A percentile compares a stretch with the other conserved stretches of the same genome.
phyloP scores from a whole-genome alignment of 2,888 invertebrate species.

The Drosophila helvetica region DNA sequence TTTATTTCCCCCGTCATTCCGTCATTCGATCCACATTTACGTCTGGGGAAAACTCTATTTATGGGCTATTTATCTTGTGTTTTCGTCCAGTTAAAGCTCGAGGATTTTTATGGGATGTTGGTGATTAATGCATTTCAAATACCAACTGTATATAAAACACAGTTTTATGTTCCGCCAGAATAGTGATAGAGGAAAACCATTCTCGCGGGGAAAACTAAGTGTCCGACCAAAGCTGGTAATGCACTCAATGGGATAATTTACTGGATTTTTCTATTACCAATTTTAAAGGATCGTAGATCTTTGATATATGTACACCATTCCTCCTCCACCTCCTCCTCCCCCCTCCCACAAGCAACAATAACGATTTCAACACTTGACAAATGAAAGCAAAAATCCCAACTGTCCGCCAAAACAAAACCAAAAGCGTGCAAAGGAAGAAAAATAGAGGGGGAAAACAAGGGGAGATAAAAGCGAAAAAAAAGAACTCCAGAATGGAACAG shows the following conservation, averaged over 20 bases:
- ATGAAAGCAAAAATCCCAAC: slow-evolving; percentile 72
- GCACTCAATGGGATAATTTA: slow-evolving; percentile 1
- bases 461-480: slow-evolving; percentile 30
- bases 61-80: slow-evolving; percentile 26
- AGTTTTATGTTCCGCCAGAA: slow-evolving; percentile 30
- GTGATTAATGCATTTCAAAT: slow-evolving; percentile 47
- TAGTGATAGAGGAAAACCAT: slow-evolving; percentile 25
- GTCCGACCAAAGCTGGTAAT: not conserved
- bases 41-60: slow-evolving; percentile 29
- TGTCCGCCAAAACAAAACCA: slow-evolving; percentile 57
- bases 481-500: slow-evolving; percentile 51
- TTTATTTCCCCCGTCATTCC: slow-evolving; percentile 18
- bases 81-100: slow-evolving; percentile 23
- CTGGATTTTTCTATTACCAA: not conserved
- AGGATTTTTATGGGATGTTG: slow-evolving; percentile 33
- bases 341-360: not conserved
- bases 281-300: not conserved
- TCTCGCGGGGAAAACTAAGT: not conserved
- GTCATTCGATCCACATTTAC: slow-evolving; percentile 21
- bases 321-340: not conserved
- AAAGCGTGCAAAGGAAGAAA: slow-evolving; percentile 47
- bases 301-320: not conserved
- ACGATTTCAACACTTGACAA: slow-evolving; percentile 60
- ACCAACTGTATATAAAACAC: slow-evolving; percentile 30
- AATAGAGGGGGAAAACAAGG: slow-evolving; percentile 6